Percentiles rank a stretch among this genome's conserved stretches.
Evolutionary conservation across 2,888 invertebrate genomes (phyloP).

Genomic region (Eilema griseolum): DNA sequence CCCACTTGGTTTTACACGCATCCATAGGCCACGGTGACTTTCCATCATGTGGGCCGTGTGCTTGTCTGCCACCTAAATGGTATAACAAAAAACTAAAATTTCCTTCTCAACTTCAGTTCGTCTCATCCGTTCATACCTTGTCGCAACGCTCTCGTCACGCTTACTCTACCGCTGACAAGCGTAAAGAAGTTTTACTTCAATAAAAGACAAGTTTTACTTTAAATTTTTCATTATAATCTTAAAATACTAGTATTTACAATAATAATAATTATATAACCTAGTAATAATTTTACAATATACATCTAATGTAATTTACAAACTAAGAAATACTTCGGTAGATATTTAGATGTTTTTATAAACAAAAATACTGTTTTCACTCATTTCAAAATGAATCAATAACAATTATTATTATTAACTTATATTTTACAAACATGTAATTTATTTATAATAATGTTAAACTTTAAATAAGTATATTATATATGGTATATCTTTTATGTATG

Average conservation of each 20-base stretch:
- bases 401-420: constrained; percentile 6
- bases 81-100: too few species aligned
- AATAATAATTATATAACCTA: constrained; percentile 34
- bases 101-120: too few species aligned
- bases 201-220: constrained; percentile 13
- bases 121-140: too few species aligned
- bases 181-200: too few species aligned
- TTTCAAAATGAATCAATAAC: constrained; percentile 13
- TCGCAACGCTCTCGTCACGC: too few species aligned
- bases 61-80: too few species aligned
- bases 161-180: too few species aligned
- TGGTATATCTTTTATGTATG: too few species aligned
- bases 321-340: constrained; percentile 33
- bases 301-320: constrained; percentile 26
- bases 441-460: constrained; percentile 4
- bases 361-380: constrained; percentile 10
- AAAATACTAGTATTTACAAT: constrained; percentile 44
- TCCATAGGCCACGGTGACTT: too few species aligned
- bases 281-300: constrained; percentile 30
- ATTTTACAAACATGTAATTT: constrained; percentile 1
- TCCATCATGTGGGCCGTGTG: too few species aligned
- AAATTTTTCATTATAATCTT: constrained; percentile 35
- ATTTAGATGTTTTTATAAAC: constrained; percentile 12
- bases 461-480: background rate
- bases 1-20: too few species aligned